Evolutionary conservation across 2,888 invertebrate genomes (phyloP).

Genomic region (Ditylenchus weischeri): DNA sequence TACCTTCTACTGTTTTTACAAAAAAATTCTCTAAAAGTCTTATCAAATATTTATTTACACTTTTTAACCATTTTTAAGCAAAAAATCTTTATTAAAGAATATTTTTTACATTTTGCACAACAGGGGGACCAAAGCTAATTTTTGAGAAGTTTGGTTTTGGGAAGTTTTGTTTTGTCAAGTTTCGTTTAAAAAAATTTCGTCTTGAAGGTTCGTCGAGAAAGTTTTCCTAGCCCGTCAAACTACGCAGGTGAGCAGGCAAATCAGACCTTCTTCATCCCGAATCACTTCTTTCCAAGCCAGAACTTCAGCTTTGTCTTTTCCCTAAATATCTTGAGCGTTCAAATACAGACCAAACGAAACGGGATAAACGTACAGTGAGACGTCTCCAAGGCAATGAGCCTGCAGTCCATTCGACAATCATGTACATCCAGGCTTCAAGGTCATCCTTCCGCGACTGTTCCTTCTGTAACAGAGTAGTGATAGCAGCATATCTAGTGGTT

Average conservation of each 20-base stretch:
- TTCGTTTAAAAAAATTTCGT: too few relatives aligned
- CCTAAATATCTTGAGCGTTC: neutral
- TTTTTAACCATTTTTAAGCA: too few relatives aligned
- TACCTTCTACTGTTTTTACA: too few relatives aligned
- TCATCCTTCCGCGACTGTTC: conserved; percentile 52
- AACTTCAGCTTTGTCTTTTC: conserved; percentile 40
- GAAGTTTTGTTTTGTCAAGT: too few relatives aligned
- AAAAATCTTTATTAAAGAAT: too few relatives aligned
- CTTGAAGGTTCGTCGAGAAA: too few relatives aligned
- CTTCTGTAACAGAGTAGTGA: conserved; percentile 37
- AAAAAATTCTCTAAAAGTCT: too few relatives aligned
- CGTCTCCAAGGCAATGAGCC: conserved; percentile 47
- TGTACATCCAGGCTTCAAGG: conserved; percentile 52
- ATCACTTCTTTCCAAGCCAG: conserved; percentile 36
- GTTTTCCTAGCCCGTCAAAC: too few relatives aligned
- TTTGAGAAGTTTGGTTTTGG: too few relatives aligned
- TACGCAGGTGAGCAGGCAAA: conserved; percentile 26
- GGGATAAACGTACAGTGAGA: conserved; percentile 19
- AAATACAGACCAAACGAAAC: neutral
- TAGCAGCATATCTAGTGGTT: conserved; percentile 49
- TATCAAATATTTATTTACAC: too few relatives aligned
- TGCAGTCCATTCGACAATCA: conserved; percentile 48
- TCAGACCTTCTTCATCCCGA: conserved; percentile 35
- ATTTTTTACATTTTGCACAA: too few relatives aligned
- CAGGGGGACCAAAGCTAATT: too few relatives aligned